Evolutionary conservation across 1,140 invertebrate species (phyloP).

Genomic region (Epicauta chinensis): DNA sequence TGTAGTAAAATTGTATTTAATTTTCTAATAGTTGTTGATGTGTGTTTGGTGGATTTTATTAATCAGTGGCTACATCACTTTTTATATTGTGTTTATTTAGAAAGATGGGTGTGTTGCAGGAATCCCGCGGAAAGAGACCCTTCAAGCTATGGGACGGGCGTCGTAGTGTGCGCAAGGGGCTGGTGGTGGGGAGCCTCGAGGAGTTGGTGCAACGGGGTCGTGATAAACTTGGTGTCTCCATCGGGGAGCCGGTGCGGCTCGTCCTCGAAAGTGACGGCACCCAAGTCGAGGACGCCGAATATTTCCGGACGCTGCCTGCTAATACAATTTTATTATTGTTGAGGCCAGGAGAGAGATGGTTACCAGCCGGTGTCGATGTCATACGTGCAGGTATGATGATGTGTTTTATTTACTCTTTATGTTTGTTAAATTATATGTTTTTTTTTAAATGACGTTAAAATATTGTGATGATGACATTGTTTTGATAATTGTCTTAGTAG

Average conservation of each 20-base stretch:
- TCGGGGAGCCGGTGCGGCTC: constrained; percentile 74
- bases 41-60: constrained; percentile 3
- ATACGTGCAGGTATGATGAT: constrained; percentile 74
- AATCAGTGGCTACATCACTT: background rate
- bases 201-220: constrained; percentile 87
- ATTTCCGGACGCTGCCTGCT: constrained; percentile 83
- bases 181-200: constrained; percentile 86
- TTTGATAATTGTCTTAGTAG: constrained; percentile 45
- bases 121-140: constrained; percentile 89
- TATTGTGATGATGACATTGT: background rate
- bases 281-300: constrained; percentile 90
- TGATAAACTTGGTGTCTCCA: constrained; percentile 81
- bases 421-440: too few species aligned
- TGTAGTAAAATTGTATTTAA: background rate
- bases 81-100: background rate
- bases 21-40: background rate
- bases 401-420: background rate
- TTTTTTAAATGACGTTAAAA: too few species aligned
- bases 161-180: constrained; percentile 85
- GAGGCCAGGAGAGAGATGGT: constrained; percentile 83
- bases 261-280: constrained; percentile 92
- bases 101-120: constrained; percentile 50
- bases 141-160: constrained; percentile 97
- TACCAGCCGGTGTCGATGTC: constrained; percentile 83
- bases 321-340: constrained; percentile 86